Evolutionary conservation across 2,888 invertebrate genomes (phyloP), one percentile per base, ranked within the genome.

Genomic region (Orthosia cruda): DNA sequence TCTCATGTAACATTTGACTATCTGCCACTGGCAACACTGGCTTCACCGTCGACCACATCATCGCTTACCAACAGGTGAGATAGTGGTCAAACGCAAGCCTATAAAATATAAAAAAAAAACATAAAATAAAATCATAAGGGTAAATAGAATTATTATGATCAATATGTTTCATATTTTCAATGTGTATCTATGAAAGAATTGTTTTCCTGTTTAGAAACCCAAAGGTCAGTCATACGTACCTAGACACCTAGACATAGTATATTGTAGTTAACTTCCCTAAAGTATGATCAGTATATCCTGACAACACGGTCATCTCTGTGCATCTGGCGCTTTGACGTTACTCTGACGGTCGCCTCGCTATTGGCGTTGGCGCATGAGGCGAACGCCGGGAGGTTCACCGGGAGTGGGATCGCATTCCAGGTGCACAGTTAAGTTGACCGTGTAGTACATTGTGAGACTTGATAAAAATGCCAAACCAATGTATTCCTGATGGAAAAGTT

Each of bases 401-500:
- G 7, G 32, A 32, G 32, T 32, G 32, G 40, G 40, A 9, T 40
- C 40, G 40, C 40, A 40, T 40, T 40, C 40, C 13, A 59, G 59
- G n/a, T 59, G 40, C 40, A 40, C 40, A 40, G 9, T 40, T 40
- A 40, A 40, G 40, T 40, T 40, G 1, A 9, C 40, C 40, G 40
- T 40, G 40, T 9, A 40, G 40, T 40, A 40, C 40, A 40, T 1
- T 40, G 9, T 40, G 40, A 40, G 5, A 77, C 68, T 18, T 49
- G 52, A 54, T 76, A 55, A 49, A 47, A 50, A 40, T 49, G 40
- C 49, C 49, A 75, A 76, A 75, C 26, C 5, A 15, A 32, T 40
- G 40, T 61, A 66, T 40, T 49, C 47, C 16, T 55, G 32, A 40
- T 16, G 49, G 18, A 16, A 58, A 49, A 23, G 11, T 40, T 57